Conservation (phyloP, 2,888 invertebrate genomes). For the Eupithecia centaureata region DNA sequence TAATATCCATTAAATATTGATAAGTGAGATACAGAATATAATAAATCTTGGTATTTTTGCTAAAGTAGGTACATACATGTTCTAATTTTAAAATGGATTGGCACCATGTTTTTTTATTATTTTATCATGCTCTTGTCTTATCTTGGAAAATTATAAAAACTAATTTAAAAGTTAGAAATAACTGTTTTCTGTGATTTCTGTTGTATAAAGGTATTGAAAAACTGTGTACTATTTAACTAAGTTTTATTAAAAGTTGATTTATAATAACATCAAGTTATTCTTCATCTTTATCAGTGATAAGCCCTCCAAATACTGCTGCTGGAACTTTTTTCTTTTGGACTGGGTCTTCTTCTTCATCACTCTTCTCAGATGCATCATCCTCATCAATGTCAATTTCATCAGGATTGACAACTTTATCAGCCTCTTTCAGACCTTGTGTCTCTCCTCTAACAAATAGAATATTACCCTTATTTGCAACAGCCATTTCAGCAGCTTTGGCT, state of each 20-base stretch:
- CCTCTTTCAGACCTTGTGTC: constrained; percentile 89
- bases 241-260: constrained; percentile 67
- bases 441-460: constrained; percentile 95
- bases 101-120: not conserved
- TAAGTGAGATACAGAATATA: not conserved
- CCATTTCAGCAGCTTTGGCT: constrained; percentile 91
- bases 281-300: constrained; percentile 71
- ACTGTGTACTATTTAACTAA: constrained; percentile 65
- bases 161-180: constrained; percentile 46
- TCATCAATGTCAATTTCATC: constrained; percentile 95
- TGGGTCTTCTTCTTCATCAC: constrained; percentile 85
- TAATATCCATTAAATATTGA: not conserved
- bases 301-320: constrained; percentile 95
- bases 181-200: constrained; percentile 71
- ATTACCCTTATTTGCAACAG: constrained; percentile 82
- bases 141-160: constrained; percentile 25
- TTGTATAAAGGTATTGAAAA: constrained; percentile 66
- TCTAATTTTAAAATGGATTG: constrained; percentile 17
- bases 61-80: constrained; percentile 13
- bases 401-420: constrained; percentile 90
- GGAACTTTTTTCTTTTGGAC: constrained; percentile 95
- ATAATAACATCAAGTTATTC: constrained; percentile 45
- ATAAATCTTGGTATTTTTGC: constrained; percentile 31
- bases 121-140: constrained; percentile 17
- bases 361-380: constrained; percentile 84